Conservation (phyloP, 2,113 vertebrate genomes). For the Uria lomvia region DNA sequence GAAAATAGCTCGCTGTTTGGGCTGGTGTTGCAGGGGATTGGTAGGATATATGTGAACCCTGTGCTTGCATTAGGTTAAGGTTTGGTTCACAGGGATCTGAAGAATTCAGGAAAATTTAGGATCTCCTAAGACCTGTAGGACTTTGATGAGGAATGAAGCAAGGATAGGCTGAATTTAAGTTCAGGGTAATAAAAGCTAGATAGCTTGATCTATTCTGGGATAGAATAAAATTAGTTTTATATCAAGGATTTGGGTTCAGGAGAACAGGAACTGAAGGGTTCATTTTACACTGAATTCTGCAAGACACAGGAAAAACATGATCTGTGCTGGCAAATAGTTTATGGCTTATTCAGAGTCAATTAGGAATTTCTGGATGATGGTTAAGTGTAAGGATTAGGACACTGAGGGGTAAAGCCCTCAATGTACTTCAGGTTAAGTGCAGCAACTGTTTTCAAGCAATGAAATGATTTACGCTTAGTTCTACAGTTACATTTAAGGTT, state of each 20-base stretch:
- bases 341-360: neutral
- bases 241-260: neutral
- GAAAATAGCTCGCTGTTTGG: neutral
- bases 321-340: neutral
- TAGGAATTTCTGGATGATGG: neutral
- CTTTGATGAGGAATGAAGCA: neutral
- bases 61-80: neutral
- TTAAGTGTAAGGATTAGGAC: neutral
- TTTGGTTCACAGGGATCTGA: neutral
- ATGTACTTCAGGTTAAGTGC: neutral
- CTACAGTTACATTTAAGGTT: neutral
- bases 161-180: neutral
- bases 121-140: neutral
- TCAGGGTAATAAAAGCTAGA: neutral
- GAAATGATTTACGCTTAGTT: neutral
- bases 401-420: neutral
- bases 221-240: neutral
- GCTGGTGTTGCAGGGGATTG: neutral
- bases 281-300: neutral
- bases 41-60: neutral
- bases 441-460: neutral
- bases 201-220: neutral
- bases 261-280: neutral
- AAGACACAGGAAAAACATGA: neutral
- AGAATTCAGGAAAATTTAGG: neutral